phyloP scores from a whole-genome alignment of 2,888 invertebrate species.

The Dicyrtoma fusca region DNA sequence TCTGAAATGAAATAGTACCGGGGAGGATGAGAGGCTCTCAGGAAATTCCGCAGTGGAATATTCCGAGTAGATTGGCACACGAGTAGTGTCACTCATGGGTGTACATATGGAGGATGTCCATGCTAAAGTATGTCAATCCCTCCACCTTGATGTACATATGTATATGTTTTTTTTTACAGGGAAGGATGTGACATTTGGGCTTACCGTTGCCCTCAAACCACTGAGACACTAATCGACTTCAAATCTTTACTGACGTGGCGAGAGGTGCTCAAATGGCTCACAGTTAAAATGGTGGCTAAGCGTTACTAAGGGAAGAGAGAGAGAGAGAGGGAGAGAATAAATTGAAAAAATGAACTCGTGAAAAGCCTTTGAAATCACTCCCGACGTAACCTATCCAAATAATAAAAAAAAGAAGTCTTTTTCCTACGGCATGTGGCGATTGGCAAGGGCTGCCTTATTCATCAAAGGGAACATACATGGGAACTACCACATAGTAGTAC shows the following conservation, averaged over 20 bases:
- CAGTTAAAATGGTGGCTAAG: constrained; percentile 57
- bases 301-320: constrained; percentile 25
- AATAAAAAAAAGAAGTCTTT: neutral
- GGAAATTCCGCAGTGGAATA: too few relatives aligned
- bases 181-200: constrained; percentile 57
- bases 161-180: constrained; percentile 32
- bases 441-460: neutral
- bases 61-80: too few relatives aligned
- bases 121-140: too few relatives aligned
- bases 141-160: neutral
- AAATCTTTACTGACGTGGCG: constrained; percentile 58
- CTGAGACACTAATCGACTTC: constrained; percentile 58
- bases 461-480: too few relatives aligned
- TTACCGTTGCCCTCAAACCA: constrained; percentile 56
- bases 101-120: too few relatives aligned
- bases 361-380: neutral
- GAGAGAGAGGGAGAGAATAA: too few relatives aligned
- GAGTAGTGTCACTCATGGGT: too few relatives aligned
- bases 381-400: neutral
- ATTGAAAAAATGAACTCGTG: neutral
- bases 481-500: too few relatives aligned
- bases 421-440: neutral
- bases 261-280: constrained; percentile 58
- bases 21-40: too few relatives aligned
- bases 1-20: too few relatives aligned